Base-by-base conservation (phyloP, 2,888 invertebrate genomes). In the Pyrgus malvae region DNA sequence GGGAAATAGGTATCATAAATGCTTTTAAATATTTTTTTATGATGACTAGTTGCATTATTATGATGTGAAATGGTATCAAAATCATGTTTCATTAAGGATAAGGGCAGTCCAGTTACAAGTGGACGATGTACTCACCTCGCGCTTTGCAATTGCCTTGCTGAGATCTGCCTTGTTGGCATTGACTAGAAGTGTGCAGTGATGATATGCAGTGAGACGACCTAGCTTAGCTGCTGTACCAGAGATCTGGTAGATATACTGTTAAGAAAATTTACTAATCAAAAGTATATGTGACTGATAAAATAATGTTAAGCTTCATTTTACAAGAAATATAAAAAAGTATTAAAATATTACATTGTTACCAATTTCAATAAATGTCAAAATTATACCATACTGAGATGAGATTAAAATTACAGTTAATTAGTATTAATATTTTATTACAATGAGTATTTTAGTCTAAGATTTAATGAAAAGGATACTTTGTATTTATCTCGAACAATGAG, bases 171-270 rank as follows among this genome's bases (percentile, higher is more conserved):
- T 95, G 77, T 97, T 94, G 60, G 95, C 95, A 72, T 96, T 93
- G 59, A 98, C 95, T 77, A 99, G 91, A 64, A 99, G 92, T 2
- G 99, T 99, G 84, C 98, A 98, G 83, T 99, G 99, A 80, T 99
- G 99, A 90, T 99, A 99, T n/a, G 97, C 96, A 72, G 95, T 95
- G 7, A 94, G 92, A 63, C 94, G 92, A 56, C 97, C 97, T 56
- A 99, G 90, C 88, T 98, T 98, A 1, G 98, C 95, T 44, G 99
- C 98, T 45, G 98, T 98, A 65, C 98, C 99, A 68, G 99, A 99
- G 67, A 99, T 93, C 97, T 98, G 74, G 67, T 66, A 67, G 61
- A 38, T 54, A 40, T 1, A 27, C 51, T 58, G 40, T 67, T 66
- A 69, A 70, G 68, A 58, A 72, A 68, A 64, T 60, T 35, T 44